Evolutionary conservation across 1,140 invertebrate species (phyloP), one percentile per base, ranked within the genome.

Genomic region (Diabrotica undecimpunctata): DNA sequence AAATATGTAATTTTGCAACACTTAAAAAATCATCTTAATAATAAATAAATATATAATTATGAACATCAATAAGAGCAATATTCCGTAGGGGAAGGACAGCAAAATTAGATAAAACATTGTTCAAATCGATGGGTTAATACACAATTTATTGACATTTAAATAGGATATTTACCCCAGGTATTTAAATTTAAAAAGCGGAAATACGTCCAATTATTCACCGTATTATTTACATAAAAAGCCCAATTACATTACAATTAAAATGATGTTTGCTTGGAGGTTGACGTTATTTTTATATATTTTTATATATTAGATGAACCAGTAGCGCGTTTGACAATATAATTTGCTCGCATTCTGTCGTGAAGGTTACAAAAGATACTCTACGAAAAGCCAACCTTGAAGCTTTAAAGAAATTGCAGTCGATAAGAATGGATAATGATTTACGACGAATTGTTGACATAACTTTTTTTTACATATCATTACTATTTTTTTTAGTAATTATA

Each of bases 271-370:
- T 25, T 25, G 25, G 25, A 25, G 25, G 25, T 25, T 25, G 25
- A 25, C 25, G 25, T 25, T n/a, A 46, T n/a, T n/a, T 46, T 46
- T 10, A 46, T 7, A 46, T 46, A 10, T 46, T 46, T 46, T 5
- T 5, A 10, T 46, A 10, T 46, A 59, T 65, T 65, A 50, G n/a
- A 64, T 36, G 52, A 61, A 38, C 13, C 52, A 61, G 39, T 38
- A 66, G 64, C 61, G 58, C 64, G 52, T 66, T 59, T 66, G 64
- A 62, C 60, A 66, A 63, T n/a, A 57, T 57, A 57, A 57, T 57
- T 55, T 55, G 14, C 36, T 35, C 14, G n/a, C 35, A 12, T 38
- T 59, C 38, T 37, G 9, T 59, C 12, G n/a, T 59, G 41, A 41
- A 61, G 50, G 41, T 61, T 61, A 50, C 11, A 56, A 25, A 25